Evolutionary conservation across 1,140 invertebrate genomes (phyloP).

Genomic region (Vanessa atalanta): DNA sequence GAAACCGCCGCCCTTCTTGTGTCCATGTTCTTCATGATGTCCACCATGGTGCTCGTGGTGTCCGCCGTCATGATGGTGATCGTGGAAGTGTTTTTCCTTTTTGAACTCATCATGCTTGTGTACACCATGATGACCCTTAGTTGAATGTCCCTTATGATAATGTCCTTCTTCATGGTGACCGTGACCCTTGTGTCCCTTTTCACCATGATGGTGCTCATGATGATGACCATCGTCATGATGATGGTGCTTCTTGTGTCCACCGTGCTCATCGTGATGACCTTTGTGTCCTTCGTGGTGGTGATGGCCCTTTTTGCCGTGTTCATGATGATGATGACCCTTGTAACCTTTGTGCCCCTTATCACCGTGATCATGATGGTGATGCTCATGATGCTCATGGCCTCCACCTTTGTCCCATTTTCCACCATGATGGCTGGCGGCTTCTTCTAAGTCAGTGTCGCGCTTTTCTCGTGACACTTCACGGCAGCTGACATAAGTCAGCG

Average conservation of each 20-base stretch:
- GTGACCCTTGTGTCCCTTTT: conserved; percentile 84
- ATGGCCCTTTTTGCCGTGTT: conserved; percentile 86
- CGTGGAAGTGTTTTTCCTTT: conserved; percentile 84
- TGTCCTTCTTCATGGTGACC: conserved; percentile 82
- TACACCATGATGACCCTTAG: conserved; percentile 87
- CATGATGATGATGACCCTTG: conserved; percentile 84
- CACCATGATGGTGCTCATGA: conserved; percentile 86
- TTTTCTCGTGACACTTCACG: conserved; percentile 55
- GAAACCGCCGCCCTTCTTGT: conserved; percentile 85
- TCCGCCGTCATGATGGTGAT: conserved; percentile 87
- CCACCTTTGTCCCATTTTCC: conserved; percentile 82
- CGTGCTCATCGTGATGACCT: conserved; percentile 86
- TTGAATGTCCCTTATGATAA: conserved; percentile 89
- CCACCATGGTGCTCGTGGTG: conserved; percentile 84
- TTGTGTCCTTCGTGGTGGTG: conserved; percentile 86
- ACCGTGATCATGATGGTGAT: conserved; percentile 80
- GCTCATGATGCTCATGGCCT: conserved; percentile 77
- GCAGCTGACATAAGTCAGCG: conserved; percentile 64
- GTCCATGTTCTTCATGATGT: conserved; percentile 84
- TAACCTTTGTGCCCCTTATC: conserved; percentile 80
- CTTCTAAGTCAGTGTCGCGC: conserved; percentile 80
- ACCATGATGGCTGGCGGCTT: conserved; percentile 79
- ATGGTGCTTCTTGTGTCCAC: conserved; percentile 87
- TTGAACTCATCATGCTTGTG: conserved; percentile 88
- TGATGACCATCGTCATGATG: conserved; percentile 88